Evolutionary conservation across 2,888 invertebrate genomes (phyloP).

Genomic region (Digitonthophagus gazella): DNA sequence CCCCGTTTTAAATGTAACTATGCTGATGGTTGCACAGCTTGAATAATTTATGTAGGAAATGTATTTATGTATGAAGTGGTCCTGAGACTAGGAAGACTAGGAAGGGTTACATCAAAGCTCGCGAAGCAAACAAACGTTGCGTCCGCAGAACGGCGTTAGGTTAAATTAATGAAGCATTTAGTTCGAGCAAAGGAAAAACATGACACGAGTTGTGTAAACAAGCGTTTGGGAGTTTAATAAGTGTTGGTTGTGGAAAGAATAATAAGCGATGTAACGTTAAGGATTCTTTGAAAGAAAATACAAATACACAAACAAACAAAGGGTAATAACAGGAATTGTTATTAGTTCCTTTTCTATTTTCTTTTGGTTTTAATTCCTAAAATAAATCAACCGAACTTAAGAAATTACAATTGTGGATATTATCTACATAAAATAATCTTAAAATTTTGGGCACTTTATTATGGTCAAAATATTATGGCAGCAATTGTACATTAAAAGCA

Average conservation of each 20-base stretch:
- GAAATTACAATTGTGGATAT: too few relatives aligned
- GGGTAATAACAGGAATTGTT: too few relatives aligned
- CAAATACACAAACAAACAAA: neutral
- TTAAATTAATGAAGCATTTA: neutral
- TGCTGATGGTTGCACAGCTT: neutral
- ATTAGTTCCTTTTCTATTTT: too few relatives aligned
- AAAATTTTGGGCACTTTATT: too few relatives aligned
- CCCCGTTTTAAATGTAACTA: too few relatives aligned
- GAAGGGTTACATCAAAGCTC: neutral
- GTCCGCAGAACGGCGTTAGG: neutral
- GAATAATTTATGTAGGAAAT: neutral
- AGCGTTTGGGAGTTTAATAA: neutral
- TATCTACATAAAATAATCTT: too few relatives aligned
- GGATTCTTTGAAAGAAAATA: neutral
- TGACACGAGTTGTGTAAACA: neutral
- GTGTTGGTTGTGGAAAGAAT: neutral
- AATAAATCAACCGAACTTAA: too few relatives aligned
- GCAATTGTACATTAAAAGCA: too few relatives aligned
- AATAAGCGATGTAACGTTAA: neutral
- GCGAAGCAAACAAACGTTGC: neutral
- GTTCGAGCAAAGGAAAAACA: neutral
- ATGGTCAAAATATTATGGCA: too few relatives aligned
- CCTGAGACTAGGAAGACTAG: neutral
- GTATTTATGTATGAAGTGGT: neutral
- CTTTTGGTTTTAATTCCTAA: too few relatives aligned